These are phyloP conservation scores for Adelognathus sp. DNA, from an alignment of 2,888 invertebrate species.

Conservation along the genomic window DNA sequence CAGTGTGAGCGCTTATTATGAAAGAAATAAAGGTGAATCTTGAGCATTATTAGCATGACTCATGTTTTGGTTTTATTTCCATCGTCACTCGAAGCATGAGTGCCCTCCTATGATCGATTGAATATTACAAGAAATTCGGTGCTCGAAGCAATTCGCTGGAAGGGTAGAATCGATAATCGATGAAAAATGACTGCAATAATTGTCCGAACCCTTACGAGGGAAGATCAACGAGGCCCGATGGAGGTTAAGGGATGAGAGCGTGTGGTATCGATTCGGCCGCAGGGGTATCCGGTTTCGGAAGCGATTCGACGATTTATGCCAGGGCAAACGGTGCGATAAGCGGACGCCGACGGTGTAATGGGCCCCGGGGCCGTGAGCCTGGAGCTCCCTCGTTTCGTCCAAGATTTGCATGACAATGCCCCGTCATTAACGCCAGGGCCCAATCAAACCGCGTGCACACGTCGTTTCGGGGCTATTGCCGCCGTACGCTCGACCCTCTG, in stretches of 20 bases:
- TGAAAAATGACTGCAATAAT: not conserved
- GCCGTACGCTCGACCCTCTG: not conserved
- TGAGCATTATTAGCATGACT: no score
- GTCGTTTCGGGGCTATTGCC: constrained; percentile 69
- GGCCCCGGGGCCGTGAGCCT: constrained; percentile 70
- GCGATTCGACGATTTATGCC: constrained; percentile 63
- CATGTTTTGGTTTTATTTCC: no score
- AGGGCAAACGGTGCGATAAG: constrained; percentile 65
- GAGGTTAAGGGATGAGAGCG: not conserved
- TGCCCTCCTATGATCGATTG: no score
- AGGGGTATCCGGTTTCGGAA: constrained; percentile 56
- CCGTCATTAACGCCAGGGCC: constrained; percentile 76
- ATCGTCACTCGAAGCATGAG: no score
- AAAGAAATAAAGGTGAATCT: no score
- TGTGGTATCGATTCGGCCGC: constrained; percentile 47
- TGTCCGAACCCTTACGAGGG: not conserved
- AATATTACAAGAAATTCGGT: no score
- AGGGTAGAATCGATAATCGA: no score
- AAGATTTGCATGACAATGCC: constrained; percentile 80
- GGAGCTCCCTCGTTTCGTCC: constrained; percentile 60
- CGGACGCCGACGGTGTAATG: constrained; percentile 67
- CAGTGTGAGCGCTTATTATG: no score
- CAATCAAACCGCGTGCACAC: constrained; percentile 78
- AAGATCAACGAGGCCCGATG: constrained; percentile 14
- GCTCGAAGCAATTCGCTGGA: no score